A percentile compares a stretch with the other conserved stretches of the same genome.
Evolutionary conservation across 2,888 invertebrate species (phyloP).

Genomic region (Lycophotia porphyrea): DNA sequence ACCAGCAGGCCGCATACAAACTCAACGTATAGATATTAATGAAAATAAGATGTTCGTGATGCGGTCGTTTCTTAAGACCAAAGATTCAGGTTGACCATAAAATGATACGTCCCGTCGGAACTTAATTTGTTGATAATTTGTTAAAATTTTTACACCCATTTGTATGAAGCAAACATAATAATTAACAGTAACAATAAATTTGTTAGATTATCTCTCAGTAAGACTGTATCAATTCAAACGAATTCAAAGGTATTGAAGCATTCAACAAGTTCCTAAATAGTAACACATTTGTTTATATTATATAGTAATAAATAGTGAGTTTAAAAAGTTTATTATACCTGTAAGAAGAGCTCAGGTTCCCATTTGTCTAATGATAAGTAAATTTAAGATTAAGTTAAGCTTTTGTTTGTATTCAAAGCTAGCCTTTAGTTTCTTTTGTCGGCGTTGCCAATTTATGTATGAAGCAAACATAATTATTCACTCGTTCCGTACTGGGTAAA

Average conservation of each 20-base stretch:
- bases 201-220: slow-evolving; percentile 6
- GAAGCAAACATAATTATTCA: too few species aligned
- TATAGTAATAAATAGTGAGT: neutral
- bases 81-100: too few species aligned
- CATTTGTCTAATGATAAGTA: too few species aligned
- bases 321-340: too few species aligned
- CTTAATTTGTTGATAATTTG: neutral
- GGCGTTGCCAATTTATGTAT: too few species aligned
- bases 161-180: too few species aligned
- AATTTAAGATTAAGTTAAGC: slow-evolving; percentile 3
- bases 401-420: slow-evolving; percentile 4
- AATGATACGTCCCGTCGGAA: neutral
- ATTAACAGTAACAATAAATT: slow-evolving; percentile 9
- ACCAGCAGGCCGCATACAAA: neutral
- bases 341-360: neutral
- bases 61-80: too few species aligned
- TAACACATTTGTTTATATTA: neutral
- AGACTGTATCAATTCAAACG: slow-evolving; percentile 2
- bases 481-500: too few species aligned
- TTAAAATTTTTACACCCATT: neutral
- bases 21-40: neutral
- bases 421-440: neutral
- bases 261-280: too few species aligned
- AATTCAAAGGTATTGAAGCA: neutral
- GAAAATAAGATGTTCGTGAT: neutral